These are phyloP conservation scores for Phymatocera aterrima DNA, from an alignment of 2,888 invertebrate genomes.

Conservation along the genomic window DNA sequence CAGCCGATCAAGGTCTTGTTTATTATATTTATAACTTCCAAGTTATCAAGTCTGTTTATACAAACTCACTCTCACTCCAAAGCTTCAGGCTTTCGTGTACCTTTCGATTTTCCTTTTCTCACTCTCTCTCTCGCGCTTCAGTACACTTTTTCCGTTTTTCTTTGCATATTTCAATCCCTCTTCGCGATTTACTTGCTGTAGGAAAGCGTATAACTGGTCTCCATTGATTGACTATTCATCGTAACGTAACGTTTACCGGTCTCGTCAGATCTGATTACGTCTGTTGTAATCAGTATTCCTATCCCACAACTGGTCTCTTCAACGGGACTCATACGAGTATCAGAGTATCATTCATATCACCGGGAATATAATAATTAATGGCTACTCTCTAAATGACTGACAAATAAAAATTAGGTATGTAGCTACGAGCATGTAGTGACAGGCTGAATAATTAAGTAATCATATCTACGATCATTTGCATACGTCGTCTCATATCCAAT, in stretches of 20 bases:
- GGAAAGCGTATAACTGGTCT: background rate
- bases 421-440: too few species aligned
- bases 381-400: background rate
- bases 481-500: too few species aligned
- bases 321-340: background rate
- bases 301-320: background rate
- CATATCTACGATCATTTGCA: background rate
- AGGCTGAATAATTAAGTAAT: background rate
- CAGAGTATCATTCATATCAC: background rate
- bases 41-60: background rate
- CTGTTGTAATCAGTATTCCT: background rate
- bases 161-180: background rate
- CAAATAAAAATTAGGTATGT: too few species aligned
- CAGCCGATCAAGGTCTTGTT: background rate
- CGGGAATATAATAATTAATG: background rate
- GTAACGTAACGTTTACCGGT: background rate
- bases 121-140: background rate
- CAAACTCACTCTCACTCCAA: background rate
- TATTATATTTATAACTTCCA: slow-evolving; percentile 1
- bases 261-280: background rate
- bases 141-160: too few species aligned
- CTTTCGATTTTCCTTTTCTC: background rate
- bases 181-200: background rate
- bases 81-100: too few species aligned
- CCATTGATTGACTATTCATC: slow-evolving; percentile 1